A percentile compares a stretch with the other conserved stretches of the same genome.
Conservation (phyloP, 2,797 vertebrate species). For the Poeciliopsis paucimaculata region DNA sequence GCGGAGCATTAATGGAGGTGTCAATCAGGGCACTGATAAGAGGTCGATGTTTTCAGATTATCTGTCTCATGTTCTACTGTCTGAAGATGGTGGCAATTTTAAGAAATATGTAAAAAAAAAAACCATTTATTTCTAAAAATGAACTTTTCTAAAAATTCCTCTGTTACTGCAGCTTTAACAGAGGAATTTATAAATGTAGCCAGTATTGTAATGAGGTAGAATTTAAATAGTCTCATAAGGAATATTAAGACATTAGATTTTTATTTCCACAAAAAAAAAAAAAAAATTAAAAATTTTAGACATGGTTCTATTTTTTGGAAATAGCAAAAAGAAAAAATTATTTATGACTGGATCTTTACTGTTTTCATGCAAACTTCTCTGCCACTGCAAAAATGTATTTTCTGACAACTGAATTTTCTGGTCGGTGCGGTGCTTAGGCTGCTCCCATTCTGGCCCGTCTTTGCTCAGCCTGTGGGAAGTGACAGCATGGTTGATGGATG, state of each 20-base stretch:
- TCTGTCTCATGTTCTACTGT: no score
- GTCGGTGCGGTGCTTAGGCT: conserved; percentile 36
- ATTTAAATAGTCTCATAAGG: background rate
- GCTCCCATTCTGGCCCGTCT: conserved; percentile 45
- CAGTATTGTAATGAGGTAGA: background rate
- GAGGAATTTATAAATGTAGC: no score
- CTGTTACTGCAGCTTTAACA: background rate
- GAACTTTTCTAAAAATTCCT: no score
- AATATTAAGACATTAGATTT: background rate
- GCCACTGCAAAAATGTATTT: background rate
- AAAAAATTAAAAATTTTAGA: background rate
- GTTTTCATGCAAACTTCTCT: background rate
- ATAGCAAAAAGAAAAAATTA: background rate
- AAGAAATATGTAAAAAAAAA: no score
- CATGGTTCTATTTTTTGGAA: background rate
- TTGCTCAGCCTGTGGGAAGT: conserved; percentile 33
- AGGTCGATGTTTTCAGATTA: no score
- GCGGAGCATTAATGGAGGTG: no score
- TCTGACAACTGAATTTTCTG: conserved; percentile 22
- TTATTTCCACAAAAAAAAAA: background rate
- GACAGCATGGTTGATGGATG: conserved; percentile 68
- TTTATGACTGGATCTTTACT: background rate
- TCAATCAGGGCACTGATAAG: no score
- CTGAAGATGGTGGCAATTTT: no score
- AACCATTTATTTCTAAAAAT: no score